A percentile compares a stretch with the other conserved stretches of the same genome.
Conservation (phyloP, 2,888 invertebrate genomes). For the Diarsia mendica region DNA sequence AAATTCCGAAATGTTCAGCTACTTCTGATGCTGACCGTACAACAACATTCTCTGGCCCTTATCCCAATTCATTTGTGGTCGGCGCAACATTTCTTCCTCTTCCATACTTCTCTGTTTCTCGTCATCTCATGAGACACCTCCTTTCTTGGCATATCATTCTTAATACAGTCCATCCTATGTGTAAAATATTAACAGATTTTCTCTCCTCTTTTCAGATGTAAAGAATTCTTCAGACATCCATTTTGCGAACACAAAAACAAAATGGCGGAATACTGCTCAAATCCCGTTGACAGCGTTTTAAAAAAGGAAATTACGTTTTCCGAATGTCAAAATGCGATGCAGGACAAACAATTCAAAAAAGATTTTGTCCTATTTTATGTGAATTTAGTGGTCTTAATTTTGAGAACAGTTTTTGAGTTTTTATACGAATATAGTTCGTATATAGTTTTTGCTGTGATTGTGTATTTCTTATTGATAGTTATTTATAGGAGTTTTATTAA, state of each 20-base stretch:
- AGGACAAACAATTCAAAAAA: conserved; percentile 35
- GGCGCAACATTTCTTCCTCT: no score
- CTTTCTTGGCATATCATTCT: no score
- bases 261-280: conserved; percentile 46
- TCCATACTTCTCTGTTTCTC: no score
- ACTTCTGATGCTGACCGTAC: no score
- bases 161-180: no score
- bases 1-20: no score
- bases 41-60: no score
- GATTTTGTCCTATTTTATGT: conserved; percentile 63
- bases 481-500: conserved; percentile 77
- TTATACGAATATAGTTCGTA: conserved; percentile 62
- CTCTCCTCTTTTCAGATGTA: conserved; percentile 49
- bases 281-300: conserved; percentile 15
- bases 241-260: conserved; percentile 15
- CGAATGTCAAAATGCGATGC: conserved; percentile 45
- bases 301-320: conserved; percentile 33
- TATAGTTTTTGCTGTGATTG: conserved; percentile 66
- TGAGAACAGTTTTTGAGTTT: conserved; percentile 59
- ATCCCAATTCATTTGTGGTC: no score
- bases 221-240: neutral
- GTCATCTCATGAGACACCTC: no score
- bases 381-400: conserved; percentile 60
- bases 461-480: conserved; percentile 68
- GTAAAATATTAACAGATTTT: neutral